phyloP scores from a whole-genome alignment of 2,797 vertebrate species.

The Intellagama lesueurii region DNA sequence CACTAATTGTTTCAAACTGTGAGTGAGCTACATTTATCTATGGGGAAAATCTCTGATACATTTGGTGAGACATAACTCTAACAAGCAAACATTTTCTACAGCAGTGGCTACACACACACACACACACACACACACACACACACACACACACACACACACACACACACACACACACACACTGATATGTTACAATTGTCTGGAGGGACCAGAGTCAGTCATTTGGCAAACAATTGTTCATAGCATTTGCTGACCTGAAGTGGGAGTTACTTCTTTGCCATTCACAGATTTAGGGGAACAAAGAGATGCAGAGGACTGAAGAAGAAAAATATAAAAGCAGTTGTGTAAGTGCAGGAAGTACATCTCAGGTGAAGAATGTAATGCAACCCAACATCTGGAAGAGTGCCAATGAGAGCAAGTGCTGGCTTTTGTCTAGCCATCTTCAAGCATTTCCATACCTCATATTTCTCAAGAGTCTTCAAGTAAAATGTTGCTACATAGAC shows the following conservation, averaged over 20 bases:
- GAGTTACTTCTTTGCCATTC: background rate
- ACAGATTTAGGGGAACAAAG: background rate
- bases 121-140: no score
- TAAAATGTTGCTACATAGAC: conserved; percentile 6
- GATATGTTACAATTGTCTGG: background rate
- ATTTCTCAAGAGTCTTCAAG: background rate
- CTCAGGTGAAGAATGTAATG: conserved; percentile 25
- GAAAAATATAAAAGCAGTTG: background rate
- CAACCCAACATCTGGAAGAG: background rate
- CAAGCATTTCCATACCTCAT: accelerated
- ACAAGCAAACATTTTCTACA: conserved; percentile 23
- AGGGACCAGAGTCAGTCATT: background rate
- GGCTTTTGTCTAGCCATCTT: accelerated
- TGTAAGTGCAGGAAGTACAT: background rate
- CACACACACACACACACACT: background rate
- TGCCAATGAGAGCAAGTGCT: background rate
- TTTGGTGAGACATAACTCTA: background rate
- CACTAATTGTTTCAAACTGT: background rate
- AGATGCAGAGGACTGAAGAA: background rate
- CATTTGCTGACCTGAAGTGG: accelerated
- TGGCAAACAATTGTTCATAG: conserved; percentile 17
- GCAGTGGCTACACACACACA: background rate
- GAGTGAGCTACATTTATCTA: background rate
- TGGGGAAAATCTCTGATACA: background rate
- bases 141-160: no score